Evolutionary conservation across 2,888 invertebrate species (phyloP), one percentile per base, ranked within the genome.

Genomic region (Cheilosia soror): DNA sequence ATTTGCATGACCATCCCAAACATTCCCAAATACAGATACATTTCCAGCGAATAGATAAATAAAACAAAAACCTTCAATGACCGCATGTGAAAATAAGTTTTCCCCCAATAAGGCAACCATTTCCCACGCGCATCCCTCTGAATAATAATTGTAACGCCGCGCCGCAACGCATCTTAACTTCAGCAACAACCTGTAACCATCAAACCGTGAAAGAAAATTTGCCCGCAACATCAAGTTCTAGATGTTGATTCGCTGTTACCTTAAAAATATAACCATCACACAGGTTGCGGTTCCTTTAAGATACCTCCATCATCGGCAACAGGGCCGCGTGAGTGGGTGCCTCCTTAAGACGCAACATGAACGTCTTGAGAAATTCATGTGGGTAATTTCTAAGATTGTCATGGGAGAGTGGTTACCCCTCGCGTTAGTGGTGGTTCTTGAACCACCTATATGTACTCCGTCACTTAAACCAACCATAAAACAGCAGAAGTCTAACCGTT

Each of bases 351-450:
- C 72, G 55, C 60, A 66, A 71, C 65, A 51, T 55, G 49, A 72
- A 72, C 53, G 78, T 83, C 83, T 83, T 78, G 53, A 73, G 73
- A 73, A 79, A 79, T 79, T 69, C 83, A 83, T 83, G 79, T 83
- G 83, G 79, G 83, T 79, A 79, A 73, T 83, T 79, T 73, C 37
- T 31, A 69, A 69, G 73, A 79, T 73, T 83, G 83, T 83, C 83
- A 83, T 83, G 83, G 83, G 83, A 83, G 83, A 83, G 79, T 83
- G 79, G 68, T 51, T 65, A 73, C 83, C 83, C 83, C 72, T 83
- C 37, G 29, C 37, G 29, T 7, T 31, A 42, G 49, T 5, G 33
- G 37, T 47, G 37, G 58, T 58, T 49, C 65, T 65, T 65, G 33
- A 51, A n/a, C 15, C 11, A 29, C n/a, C 44, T 31, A 49, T 20